Evolutionary conservation across 2,888 invertebrate genomes (phyloP).

Genomic region (Linnaemya vulpina): DNA sequence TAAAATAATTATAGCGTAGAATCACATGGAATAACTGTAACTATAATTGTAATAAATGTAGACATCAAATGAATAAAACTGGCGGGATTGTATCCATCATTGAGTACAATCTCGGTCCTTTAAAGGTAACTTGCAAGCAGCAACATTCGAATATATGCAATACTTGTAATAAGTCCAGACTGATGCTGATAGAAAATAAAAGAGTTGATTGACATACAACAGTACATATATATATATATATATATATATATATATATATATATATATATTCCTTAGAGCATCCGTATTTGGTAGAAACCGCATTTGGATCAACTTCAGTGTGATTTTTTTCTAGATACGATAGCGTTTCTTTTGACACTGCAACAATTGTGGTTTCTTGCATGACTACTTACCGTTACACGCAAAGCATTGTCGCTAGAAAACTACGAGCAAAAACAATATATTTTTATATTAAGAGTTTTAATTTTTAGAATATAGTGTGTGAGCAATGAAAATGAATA

Average conservation of each 20-base stretch:
- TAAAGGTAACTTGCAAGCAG: slow-evolving; percentile 47
- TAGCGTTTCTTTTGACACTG: slow-evolving; percentile 70
- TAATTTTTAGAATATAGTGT: no score
- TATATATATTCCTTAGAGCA: slow-evolving; percentile 72
- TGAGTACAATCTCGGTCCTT: slow-evolving; percentile 48
- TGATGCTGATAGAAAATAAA: slow-evolving; percentile 39
- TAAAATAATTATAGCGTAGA: neutral
- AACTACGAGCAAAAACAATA: no score
- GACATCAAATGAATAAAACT: slow-evolving; percentile 55
- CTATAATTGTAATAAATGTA: slow-evolving; percentile 25
- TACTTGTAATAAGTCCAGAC: slow-evolving; percentile 66
- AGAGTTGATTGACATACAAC: neutral
- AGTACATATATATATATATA: no score
- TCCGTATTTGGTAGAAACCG: slow-evolving; percentile 27
- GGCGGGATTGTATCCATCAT: slow-evolving; percentile 74
- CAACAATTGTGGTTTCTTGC: slow-evolving; percentile 72
- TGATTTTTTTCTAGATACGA: slow-evolving; percentile 70
- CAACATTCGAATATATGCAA: slow-evolving; percentile 67
- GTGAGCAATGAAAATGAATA: no score
- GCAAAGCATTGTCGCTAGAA: no score
- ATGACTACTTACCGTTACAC: slow-evolving; percentile 53
- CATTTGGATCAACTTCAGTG: slow-evolving; percentile 63
- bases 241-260: slow-evolving; percentile 67
- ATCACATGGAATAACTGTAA: slow-evolving; percentile 1
- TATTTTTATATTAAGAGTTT: no score